These are phyloP conservation scores for Nephrotoma guestfalica DNA, from an alignment of 2,888 invertebrate genomes.

Conservation along the genomic window DNA sequence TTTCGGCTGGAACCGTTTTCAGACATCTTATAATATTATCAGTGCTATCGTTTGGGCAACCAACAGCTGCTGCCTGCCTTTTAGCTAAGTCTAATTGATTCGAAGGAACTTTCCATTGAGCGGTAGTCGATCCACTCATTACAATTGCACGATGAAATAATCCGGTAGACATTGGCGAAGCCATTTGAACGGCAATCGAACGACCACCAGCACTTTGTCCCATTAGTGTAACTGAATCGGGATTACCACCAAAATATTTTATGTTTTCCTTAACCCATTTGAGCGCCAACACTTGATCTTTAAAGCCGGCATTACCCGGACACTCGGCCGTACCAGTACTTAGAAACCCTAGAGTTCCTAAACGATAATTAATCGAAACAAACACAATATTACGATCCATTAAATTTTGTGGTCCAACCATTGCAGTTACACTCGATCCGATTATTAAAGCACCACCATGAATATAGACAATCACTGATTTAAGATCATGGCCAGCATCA, in stretches of 20 bases:
- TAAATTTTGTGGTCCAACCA: constrained; percentile 41
- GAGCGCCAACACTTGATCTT: constrained; percentile 39
- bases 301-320: constrained; percentile 41
- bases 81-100: constrained; percentile 21
- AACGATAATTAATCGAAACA: constrained; percentile 44
- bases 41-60: constrained; percentile 40
- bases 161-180: constrained; percentile 25
- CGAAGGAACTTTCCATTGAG: constrained; percentile 11
- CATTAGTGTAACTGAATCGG: constrained; percentile 34
- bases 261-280: constrained; percentile 39
- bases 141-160: constrained; percentile 39
- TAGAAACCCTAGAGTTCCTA: constrained; percentile 37
- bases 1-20: neutral
- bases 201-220: constrained; percentile 30
- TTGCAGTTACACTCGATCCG: constrained; percentile 22
- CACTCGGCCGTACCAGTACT: constrained; percentile 37
- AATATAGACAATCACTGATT: constrained; percentile 45
- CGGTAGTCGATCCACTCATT: constrained; percentile 35
- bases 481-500: neutral
- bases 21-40: constrained; percentile 41
- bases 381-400: constrained; percentile 42
- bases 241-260: constrained; percentile 37
- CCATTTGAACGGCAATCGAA: constrained; percentile 23
- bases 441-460: constrained; percentile 49
- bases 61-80: constrained; percentile 40